Conservation (phyloP, 2,113 vertebrate species). For the Arizona elegans region DNA sequence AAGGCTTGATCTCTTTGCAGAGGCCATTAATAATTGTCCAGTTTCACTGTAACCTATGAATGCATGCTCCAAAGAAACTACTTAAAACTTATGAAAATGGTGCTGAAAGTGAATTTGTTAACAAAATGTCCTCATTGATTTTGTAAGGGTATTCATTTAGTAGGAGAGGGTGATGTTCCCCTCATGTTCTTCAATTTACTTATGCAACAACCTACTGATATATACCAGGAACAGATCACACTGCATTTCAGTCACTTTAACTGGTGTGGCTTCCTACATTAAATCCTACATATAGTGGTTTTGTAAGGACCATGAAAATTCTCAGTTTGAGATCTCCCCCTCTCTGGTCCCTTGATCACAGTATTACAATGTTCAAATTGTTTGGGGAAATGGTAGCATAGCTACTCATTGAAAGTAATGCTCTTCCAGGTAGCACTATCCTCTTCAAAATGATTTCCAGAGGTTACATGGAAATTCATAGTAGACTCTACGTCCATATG, state of each 20-base stretch:
- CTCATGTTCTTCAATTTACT: not conserved
- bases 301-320: not conserved
- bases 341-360: not conserved
- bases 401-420: not conserved
- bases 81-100: not conserved
- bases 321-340: not conserved
- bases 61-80: not conserved
- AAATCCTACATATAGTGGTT: not conserved
- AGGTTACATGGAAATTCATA: slow-evolving; percentile 11
- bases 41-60: not conserved
- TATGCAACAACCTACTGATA: not conserved
- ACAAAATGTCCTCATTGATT: slow-evolving; percentile 5
- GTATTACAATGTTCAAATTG: not conserved
- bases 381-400: not conserved
- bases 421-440: slow-evolving; percentile 1
- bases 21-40: slow-evolving; percentile 1
- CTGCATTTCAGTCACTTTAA: not conserved
- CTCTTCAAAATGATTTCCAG: slow-evolving; percentile 8
- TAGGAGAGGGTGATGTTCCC: not conserved
- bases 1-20: slow-evolving; percentile 15
- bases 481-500: slow-evolving; percentile 13
- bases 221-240: not conserved
- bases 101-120: slow-evolving; percentile 12
- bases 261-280: not conserved
- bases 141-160: slow-evolving; percentile 28